Conservation (phyloP, 1,140 invertebrate species). For the Neotoxoptera formosana region DNA sequence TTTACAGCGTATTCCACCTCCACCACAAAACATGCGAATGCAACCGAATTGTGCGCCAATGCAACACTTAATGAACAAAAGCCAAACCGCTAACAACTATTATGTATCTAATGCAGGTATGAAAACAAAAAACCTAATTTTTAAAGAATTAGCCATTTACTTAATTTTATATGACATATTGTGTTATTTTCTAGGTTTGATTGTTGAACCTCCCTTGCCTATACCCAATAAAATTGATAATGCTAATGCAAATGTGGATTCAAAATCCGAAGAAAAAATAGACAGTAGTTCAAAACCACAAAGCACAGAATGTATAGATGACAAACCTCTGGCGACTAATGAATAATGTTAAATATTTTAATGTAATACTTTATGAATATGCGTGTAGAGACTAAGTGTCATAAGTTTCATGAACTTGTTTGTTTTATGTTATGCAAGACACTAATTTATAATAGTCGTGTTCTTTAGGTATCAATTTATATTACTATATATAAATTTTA, state of each 20-base stretch:
- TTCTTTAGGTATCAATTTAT: conserved; percentile 54
- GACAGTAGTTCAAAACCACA: conserved; percentile 46
- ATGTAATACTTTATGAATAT: conserved; percentile 36
- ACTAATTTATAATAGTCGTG: conserved; percentile 46
- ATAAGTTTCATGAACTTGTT: conserved; percentile 46
- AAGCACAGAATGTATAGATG: conserved; percentile 51
- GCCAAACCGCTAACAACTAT: conserved; percentile 41
- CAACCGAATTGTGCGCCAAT: conserved; percentile 47
- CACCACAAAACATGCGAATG: conserved; percentile 52
- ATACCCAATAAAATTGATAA: conserved; percentile 54
- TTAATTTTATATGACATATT: neutral
- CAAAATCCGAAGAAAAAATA: conserved; percentile 53
- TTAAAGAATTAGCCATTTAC: neutral
- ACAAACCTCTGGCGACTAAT: conserved; percentile 51
- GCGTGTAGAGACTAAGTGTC: conserved; percentile 33
- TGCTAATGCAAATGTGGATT: conserved; percentile 45
- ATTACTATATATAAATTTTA: conserved; percentile 14
- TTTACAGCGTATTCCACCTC: conserved; percentile 52
- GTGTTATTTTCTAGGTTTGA: conserved; percentile 25
- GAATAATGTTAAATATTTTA: conserved; percentile 47
- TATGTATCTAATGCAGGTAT: conserved; percentile 42
- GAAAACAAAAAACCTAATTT: neutral
- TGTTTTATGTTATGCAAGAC: neutral
- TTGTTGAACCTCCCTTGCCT: conserved; percentile 46
- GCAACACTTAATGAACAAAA: conserved; percentile 58